phyloP scores from a whole-genome alignment of 2,888 invertebrate genomes.

The Eubasilissa splendida region DNA sequence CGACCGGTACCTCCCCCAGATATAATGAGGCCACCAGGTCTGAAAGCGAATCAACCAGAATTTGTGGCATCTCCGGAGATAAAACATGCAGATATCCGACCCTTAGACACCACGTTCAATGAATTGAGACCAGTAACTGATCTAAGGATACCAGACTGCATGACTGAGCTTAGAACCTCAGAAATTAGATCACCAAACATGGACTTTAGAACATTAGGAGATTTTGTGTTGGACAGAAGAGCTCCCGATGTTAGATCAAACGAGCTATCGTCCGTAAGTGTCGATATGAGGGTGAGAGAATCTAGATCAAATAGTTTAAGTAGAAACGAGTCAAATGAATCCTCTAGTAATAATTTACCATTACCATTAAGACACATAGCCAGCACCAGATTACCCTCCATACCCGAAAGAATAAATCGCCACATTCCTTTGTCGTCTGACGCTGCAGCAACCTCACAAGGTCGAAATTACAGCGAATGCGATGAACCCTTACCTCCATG shows the following conservation, averaged over 20 bases:
- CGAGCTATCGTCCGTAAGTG: constrained; percentile 60
- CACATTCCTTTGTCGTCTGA: constrained; percentile 73
- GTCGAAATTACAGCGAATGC: constrained; percentile 72
- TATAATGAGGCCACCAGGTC: constrained; percentile 66
- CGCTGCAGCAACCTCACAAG: constrained; percentile 58
- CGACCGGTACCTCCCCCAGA: constrained; percentile 72
- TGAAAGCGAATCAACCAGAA: constrained; percentile 72
- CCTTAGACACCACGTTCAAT: constrained; percentile 61
- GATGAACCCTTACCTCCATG: constrained; percentile 91
- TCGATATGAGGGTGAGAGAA: constrained; percentile 60
- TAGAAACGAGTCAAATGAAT: constrained; percentile 67
- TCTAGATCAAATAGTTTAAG: constrained; percentile 59
- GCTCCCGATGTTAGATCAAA: constrained; percentile 63
- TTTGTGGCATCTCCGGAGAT: constrained; percentile 65
- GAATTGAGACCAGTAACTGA: constrained; percentile 64
- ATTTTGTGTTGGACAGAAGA: constrained; percentile 71
- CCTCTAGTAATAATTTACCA: constrained; percentile 67
- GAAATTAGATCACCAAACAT: constrained; percentile 72
- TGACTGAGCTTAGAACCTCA: constrained; percentile 70
- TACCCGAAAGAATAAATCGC: constrained; percentile 80
- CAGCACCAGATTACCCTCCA: constrained; percentile 85
- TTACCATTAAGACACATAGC: constrained; percentile 80
- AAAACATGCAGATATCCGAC: constrained; percentile 65
- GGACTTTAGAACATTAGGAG: constrained; percentile 74
- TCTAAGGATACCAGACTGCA: constrained; percentile 71